phyloP scores from a whole-genome alignment of 2,888 invertebrate species.

The Drosophila paramelanica region DNA sequence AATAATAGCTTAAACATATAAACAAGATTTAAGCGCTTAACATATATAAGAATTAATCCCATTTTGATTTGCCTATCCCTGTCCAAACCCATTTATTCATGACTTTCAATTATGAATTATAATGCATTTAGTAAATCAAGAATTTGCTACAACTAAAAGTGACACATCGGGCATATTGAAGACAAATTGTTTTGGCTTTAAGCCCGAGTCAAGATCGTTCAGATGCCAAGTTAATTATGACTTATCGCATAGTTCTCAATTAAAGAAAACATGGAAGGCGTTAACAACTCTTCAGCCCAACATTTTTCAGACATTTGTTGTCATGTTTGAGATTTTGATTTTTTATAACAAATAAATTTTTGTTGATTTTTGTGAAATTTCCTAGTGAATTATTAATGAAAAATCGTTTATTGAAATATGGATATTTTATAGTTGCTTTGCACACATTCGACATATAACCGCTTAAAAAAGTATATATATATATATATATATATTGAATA shows the following conservation, averaged over 20 bases:
- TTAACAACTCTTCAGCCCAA: constrained; percentile 48
- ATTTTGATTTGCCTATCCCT: neutral
- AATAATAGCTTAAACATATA: no score
- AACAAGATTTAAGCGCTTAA: no score
- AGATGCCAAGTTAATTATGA: constrained; percentile 40
- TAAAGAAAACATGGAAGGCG: constrained; percentile 58
- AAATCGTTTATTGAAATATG: constrained; percentile 72
- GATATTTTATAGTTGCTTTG: constrained; percentile 69
- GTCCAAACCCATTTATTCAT: no score
- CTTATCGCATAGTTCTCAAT: constrained; percentile 51
- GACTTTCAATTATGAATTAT: neutral
- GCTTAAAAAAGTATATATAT: constrained; percentile 35
- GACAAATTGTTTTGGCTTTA: constrained; percentile 35
- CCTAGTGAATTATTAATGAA: constrained; percentile 74
- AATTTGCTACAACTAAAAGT: constrained; percentile 3
- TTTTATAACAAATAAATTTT: neutral
- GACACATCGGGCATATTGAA: constrained; percentile 36
- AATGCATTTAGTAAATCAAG: neutral
- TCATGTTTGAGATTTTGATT: constrained; percentile 13
- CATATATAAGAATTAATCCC: no score
- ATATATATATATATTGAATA: constrained; percentile 56
- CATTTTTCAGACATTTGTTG: constrained; percentile 11
- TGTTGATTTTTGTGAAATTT: constrained; percentile 43
- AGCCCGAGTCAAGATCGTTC: constrained; percentile 37
- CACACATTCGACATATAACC: constrained; percentile 67